A percentile compares a stretch with the other conserved stretches of the same genome.
These are phyloP conservation scores for Hymenopus coronatus DNA, from an alignment of 2,888 invertebrate species.

Conservation along the genomic window DNA sequence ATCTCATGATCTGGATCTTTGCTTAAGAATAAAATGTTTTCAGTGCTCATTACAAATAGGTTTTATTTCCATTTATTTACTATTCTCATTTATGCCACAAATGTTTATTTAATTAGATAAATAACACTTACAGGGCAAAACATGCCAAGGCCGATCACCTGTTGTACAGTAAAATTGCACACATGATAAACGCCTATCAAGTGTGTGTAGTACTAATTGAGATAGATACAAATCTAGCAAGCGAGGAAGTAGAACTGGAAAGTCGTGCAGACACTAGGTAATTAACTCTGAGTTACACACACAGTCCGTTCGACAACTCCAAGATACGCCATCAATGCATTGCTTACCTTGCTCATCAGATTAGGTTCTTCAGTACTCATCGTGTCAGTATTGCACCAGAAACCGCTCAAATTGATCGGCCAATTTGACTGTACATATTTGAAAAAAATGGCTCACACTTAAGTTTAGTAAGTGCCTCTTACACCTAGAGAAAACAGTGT, in stretches of 20 bases:
- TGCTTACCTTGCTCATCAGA: not conserved
- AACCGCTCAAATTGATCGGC: too few relatives aligned
- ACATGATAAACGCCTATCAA: not conserved
- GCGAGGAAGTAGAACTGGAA: not conserved
- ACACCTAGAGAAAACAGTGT: too few relatives aligned
- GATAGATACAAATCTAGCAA: not conserved
- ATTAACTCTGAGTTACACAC: not conserved
- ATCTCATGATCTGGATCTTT: too few relatives aligned
- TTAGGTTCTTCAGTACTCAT: not conserved
- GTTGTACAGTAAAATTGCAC: not conserved
- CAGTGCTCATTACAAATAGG: too few relatives aligned
- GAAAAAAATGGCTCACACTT: too few relatives aligned
- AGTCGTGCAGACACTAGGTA: not conserved
- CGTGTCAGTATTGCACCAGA: too few relatives aligned
- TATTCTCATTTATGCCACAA: too few relatives aligned
- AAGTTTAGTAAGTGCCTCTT: too few relatives aligned
- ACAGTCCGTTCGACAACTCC: not conserved
- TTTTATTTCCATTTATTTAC: too few relatives aligned
- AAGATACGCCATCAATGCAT: not conserved
- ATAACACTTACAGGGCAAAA: not conserved
- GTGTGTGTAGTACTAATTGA: not conserved
- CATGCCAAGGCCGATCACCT: not conserved
- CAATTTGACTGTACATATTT: too few relatives aligned
- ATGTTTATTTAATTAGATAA: too few relatives aligned
- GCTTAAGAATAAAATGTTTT: too few relatives aligned